These are phyloP conservation scores for Lepidurus apus DNA, from an alignment of 1,140 invertebrate genomes.

Conservation along the genomic window DNA sequence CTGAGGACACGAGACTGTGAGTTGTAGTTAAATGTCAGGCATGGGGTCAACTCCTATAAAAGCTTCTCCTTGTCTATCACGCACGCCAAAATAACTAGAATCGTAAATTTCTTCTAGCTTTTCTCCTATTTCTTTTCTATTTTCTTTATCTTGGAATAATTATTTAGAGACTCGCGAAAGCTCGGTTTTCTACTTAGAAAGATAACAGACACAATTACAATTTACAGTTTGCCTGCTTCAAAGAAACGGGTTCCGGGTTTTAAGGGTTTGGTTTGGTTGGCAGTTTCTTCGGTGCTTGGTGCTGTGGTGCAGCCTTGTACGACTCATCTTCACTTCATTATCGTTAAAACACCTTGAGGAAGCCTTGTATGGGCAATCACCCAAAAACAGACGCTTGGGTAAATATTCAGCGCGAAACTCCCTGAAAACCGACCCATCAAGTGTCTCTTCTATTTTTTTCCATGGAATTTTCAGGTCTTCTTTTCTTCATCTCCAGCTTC, in stretches of 20 bases:
- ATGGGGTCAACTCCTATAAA: background rate
- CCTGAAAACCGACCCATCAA: background rate
- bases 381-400: background rate
- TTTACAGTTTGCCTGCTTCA: no score
- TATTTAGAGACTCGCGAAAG: no score
- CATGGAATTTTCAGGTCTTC: background rate
- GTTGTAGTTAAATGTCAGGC: conserved; percentile 19
- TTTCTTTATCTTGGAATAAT: no score
- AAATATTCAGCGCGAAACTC: conserved; percentile 11
- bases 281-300: background rate
- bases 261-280: background rate
- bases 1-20: background rate
- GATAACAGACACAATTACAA: no score
- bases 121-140: background rate
- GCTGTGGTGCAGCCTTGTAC: background rate
- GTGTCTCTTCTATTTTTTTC: background rate
- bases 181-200: no score
- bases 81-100: background rate
- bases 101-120: conserved; percentile 3
- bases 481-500: background rate
- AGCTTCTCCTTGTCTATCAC: background rate
- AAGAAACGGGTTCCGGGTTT: background rate
- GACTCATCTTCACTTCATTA: background rate
- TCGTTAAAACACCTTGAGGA: background rate
- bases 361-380: background rate